These are phyloP conservation scores for Danio jaintianensis DNA, from an alignment of 2,797 vertebrate species.

Conservation along the genomic window DNA sequence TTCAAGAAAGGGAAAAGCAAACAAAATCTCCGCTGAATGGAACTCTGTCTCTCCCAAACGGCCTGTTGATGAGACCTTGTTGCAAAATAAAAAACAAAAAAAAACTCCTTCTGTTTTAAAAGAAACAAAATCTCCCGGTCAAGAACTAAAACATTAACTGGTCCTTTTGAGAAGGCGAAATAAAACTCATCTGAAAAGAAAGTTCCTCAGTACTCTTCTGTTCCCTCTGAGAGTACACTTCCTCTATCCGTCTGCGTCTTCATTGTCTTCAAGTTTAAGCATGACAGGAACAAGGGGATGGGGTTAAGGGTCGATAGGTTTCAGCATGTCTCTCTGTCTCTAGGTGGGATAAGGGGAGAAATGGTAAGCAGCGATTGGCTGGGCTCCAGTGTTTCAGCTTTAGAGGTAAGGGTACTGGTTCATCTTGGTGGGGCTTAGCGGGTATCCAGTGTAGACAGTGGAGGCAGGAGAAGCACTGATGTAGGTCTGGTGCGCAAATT, in stretches of 20 bases:
- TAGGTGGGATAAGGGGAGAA: conserved; percentile 48
- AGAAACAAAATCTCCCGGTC: conserved; percentile 59
- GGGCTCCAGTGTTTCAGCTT: conserved; percentile 82
- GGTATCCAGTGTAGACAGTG: conserved; percentile 99
- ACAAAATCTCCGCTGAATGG: conserved; percentile 41
- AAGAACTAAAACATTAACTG: conserved; percentile 68
- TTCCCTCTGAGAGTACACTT: conserved; percentile 61
- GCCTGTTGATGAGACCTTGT: conserved; percentile 64
- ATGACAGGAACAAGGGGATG: conserved; percentile 53
- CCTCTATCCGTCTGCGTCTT: conserved; percentile 66
- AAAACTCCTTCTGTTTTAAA: conserved; percentile 59
- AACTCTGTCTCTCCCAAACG: conserved; percentile 66
- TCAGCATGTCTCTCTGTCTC: conserved; percentile 48
- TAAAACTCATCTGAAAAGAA: conserved; percentile 60
- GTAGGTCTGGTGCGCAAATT: conserved; percentile 98
- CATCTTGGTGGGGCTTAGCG: conserved; percentile 98
- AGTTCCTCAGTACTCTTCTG: conserved; percentile 65
- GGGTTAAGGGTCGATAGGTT: conserved; percentile 57
- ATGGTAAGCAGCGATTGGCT: conserved; percentile 70
- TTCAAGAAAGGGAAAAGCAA: conserved; percentile 64
- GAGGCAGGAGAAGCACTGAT: conserved; percentile 98
- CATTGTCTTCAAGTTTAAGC: conserved; percentile 79
- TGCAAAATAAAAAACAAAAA: conserved; percentile 63
- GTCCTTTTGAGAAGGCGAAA: conserved; percentile 68
- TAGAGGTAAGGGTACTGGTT: conserved; percentile 99